These are phyloP conservation scores for Sebastes minor DNA, from an alignment of 2,797 vertebrate genomes.

Conservation along the genomic window DNA sequence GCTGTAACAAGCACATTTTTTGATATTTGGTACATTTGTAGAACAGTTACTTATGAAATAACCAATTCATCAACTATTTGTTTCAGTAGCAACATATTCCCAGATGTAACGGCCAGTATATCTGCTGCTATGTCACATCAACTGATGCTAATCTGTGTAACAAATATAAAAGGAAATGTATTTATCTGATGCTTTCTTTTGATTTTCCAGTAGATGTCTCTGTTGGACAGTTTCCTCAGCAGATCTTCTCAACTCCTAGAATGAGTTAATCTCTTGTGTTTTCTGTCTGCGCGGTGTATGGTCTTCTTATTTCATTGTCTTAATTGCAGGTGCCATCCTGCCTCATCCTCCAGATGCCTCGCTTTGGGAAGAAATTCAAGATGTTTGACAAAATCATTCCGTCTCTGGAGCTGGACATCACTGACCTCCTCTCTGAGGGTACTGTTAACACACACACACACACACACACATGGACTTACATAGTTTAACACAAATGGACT, in stretches of 20 bases:
- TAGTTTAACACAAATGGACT: neutral
- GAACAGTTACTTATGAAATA: neutral
- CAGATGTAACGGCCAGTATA: neutral
- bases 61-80: neutral
- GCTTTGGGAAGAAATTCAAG: conserved; percentile 93
- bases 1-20: neutral
- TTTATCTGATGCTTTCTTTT: neutral
- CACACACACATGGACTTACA: neutral
- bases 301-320: neutral
- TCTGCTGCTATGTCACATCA: neutral
- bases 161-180: neutral
- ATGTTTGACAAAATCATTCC: conserved; percentile 94
- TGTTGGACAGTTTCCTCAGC: conserved; percentile 26
- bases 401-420: conserved; percentile 90
- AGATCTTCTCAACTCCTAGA: neutral
- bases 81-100: neutral
- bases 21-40: neutral
- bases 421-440: conserved; percentile 88
- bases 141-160: neutral
- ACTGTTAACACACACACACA: neutral
- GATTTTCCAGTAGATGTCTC: conserved; percentile 54
- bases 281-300: neutral
- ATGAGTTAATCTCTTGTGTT: neutral
- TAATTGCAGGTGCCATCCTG: conserved; percentile 86
- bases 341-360: conserved; percentile 93